A percentile compares a stretch with the other conserved stretches of the same genome.
Conservation (phyloP, 2,797 vertebrate genomes). For the Smutsia gigantea region DNA sequence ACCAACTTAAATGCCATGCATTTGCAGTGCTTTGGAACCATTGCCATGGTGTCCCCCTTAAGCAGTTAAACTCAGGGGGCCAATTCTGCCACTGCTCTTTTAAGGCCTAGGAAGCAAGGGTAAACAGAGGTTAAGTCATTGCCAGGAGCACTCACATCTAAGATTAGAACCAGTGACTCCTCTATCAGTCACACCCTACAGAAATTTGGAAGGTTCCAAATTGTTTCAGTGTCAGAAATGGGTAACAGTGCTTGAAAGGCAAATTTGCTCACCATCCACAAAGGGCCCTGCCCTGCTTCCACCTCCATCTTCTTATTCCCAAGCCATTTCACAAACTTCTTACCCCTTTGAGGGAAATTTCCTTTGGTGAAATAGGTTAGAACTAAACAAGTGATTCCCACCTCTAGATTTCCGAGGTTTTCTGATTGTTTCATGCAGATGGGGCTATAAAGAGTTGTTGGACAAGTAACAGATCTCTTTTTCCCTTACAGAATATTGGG, state of each 20-base stretch:
- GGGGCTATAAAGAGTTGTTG: background rate
- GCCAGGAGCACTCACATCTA: conserved; percentile 27
- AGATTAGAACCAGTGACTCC: conserved; percentile 41
- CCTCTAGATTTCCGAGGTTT: background rate
- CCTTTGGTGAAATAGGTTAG: background rate
- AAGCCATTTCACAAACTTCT: conserved; percentile 44
- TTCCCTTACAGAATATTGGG: conserved; percentile 19
- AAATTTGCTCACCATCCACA: background rate
- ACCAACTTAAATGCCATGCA: background rate
- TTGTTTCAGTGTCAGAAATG: background rate
- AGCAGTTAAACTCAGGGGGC: conserved; percentile 45
- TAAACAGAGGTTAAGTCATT: conserved; percentile 60
- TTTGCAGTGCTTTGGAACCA: conserved; percentile 7
- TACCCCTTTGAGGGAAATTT: conserved; percentile 19
- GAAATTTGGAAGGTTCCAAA: conserved; percentile 53
- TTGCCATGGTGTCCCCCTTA: background rate
- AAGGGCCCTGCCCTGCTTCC: background rate
- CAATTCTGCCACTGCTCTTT: conserved; percentile 46
- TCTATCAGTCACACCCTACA: background rate
- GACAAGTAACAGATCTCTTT: conserved; percentile 1
- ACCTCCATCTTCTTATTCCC: background rate
- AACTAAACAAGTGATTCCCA: conserved; percentile 27
- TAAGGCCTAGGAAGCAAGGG: conserved; percentile 12
- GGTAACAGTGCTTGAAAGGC: background rate
- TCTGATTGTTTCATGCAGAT: conserved; percentile 16